Evolutionary conservation across 2,797 vertebrate genomes (phyloP).

Genomic region (Galaxias olidus): DNA sequence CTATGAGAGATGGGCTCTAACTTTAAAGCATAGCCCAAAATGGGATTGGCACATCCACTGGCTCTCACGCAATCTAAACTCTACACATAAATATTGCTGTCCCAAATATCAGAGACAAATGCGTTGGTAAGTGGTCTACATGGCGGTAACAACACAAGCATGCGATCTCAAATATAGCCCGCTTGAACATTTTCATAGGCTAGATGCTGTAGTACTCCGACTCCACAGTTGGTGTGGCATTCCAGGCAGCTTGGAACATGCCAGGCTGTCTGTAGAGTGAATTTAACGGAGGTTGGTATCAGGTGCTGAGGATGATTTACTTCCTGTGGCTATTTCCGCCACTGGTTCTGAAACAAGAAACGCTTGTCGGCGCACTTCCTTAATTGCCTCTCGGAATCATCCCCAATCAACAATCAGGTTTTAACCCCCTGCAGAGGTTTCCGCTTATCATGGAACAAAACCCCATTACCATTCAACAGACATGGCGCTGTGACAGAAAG

Average conservation of each 20-base stretch:
- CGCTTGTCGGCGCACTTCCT: background rate
- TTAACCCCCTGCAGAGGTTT: no score
- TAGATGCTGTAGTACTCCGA: no score
- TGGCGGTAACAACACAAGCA: no score
- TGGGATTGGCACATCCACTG: background rate
- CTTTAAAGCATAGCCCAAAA: constrained; percentile 16
- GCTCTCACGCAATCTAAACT: background rate
- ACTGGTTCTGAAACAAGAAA: constrained; percentile 17
- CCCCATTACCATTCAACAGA: no score
- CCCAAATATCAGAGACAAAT: no score
- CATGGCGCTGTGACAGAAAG: no score
- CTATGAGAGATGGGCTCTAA: constrained; percentile 9
- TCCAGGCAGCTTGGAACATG: background rate
- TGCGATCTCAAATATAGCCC: background rate
- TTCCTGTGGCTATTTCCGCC: constrained; percentile 9
- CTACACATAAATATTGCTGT: no score
- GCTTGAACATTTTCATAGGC: no score
- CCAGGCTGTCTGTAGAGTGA: background rate
- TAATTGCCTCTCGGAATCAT: background rate
- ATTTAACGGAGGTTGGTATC: background rate
- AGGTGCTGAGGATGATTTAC: constrained; percentile 11
- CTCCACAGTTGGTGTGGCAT: no score
- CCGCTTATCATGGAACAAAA: no score
- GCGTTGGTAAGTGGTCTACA: no score
- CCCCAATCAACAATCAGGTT: no score